Evolutionary conservation across 2,888 invertebrate genomes (phyloP), one percentile per base, ranked within the genome.

Genomic region (Campoletis raptor): DNA sequence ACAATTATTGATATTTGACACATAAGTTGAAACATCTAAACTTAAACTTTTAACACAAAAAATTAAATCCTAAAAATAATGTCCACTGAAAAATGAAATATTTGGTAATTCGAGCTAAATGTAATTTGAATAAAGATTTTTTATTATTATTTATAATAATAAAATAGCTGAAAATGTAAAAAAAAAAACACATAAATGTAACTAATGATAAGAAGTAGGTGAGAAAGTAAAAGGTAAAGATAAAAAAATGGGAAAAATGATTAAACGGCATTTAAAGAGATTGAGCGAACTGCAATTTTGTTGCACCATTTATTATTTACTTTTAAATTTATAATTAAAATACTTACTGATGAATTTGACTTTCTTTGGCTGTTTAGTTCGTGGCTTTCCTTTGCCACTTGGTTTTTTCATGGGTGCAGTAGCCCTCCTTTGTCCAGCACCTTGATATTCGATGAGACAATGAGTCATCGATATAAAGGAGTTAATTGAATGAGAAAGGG

Each of bases 301-400:
- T 12, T 70, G 30, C 52, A 21, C 37, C 3, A 21, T 24, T 6
- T 42, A 45, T 48, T 24, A 21, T 3, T 9, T 64, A 45, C 66
- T 72, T 30, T 7, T 30, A 30, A 30, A 30, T 2, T 57, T 9
- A 24, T 36, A 18, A 36, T 6, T 61, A 18, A n/a, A 67, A 89
- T 95, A 98, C 98, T 98, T 96, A 98, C 98, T 97, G 95, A 98
- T 97, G 94, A 98, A 98, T 95, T 98, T 97, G 88, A 98, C 97
- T 96, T 97, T 97, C 96, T 97, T 98, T 89, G 98, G 98, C 95
- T 98, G 98, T 95, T 97, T 97, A 92, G 97, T 97, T 94, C 97
- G 95, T 89, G 96, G 96, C 94, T 97, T 98, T 93, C 96, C 96
- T 91, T 96, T 96, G 92, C 95, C 95, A 95, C 97, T 96, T 89